Base-by-base conservation (phyloP, 2,797 vertebrate genomes). In the Muscicapa striata region DNA sequence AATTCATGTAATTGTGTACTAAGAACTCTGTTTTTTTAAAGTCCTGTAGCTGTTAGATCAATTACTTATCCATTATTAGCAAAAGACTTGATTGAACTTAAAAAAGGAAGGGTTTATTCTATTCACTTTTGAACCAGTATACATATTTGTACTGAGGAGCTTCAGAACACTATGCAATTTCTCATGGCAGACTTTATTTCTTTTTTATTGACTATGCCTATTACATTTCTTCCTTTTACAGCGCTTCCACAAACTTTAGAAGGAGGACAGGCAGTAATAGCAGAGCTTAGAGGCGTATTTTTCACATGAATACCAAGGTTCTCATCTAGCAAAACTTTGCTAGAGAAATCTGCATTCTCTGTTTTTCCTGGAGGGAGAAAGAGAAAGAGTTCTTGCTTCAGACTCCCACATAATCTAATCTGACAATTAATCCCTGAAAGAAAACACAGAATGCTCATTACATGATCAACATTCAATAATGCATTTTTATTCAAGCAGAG, bases 181-280 rank as follows among this genome's bases (percentile, higher is more conserved):
- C 68, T 95, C 51, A 68, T 40, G 69, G 61, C n/a, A 87, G 84
- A 79, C 12, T 75, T 85, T 85, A 85, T 90, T 96, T 93, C 72
- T 58, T 63, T 89, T 83, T 83, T 75, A 87, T 85, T 90, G 75
- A 48, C 77, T 87, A 62, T 23, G 52, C 4, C 34, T 34, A 80
- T 45, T 89, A 23, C 61, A 83, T 87, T 92, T 89, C 64, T 83
- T 87, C 45, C 21, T 89, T 87, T 94, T 54, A 93, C 36, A 58
- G 67, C 49, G 32, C 51, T 82, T 92, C 54, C 38, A 70, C 54
- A 93, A 84, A 83, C 30, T 62, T 84, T 90, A 85, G 64, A 85
- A 88, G 85, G 72, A 92, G 54, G n/a, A 79, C 22, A 77, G 27
- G 46, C 57, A 85, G 64, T 93, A 92, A 85, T 2, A 74, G 68